Evolutionary conservation across 2,113 vertebrate genomes (phyloP), one percentile per base, ranked within the genome.

Genomic region (Chionomys nivalis): DNA sequence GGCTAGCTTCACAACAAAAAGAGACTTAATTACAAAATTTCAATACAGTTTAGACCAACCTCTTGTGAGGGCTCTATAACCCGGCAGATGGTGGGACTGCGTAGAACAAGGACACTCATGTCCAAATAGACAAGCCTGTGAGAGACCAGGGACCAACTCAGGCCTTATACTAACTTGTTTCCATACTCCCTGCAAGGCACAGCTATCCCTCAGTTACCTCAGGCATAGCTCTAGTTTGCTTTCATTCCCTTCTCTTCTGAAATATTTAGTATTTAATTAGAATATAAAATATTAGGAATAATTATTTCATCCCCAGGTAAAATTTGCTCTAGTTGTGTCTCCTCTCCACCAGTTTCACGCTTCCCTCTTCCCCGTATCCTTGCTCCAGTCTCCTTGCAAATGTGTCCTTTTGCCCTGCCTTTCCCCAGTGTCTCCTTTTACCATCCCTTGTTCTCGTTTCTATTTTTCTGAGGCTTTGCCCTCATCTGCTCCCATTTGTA

Each of bases 351-450:
- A 16, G 14, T 16, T 85, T 5, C 61, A 44, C 44, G 36, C 16
- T 36, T 39, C 28, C 55, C n/a, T 3, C 55, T 3, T 0, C 17
- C 17, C n/a, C 17, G 0, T 28, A 58, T 3, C 39, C 24, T 65
- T 26, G 2, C 2, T 14, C 58, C 39, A 44, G 9, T 31, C 39
- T 31, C 58, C 14, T 44, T 19, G 61, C 65, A 65, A 26, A 65
- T 44, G n/a, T 44, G 16, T 65, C 24, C 39, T 82, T 65, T 19
- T 44, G 61, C 8, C 3, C n/a, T 42, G 28, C 81, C 58, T 39
- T 61, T 61, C 4, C 13, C 24, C 24, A 28, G n/a, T 23, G 1
- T 19, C 58, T 44, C 39, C 52, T 28, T 28, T 9, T 65, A 42
- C 58, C 58, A 21, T 63, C 26, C 58, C 58, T 63, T 9, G 12